phyloP scores from a whole-genome alignment of 2,888 invertebrate species.

The Cosmia trapezina region DNA sequence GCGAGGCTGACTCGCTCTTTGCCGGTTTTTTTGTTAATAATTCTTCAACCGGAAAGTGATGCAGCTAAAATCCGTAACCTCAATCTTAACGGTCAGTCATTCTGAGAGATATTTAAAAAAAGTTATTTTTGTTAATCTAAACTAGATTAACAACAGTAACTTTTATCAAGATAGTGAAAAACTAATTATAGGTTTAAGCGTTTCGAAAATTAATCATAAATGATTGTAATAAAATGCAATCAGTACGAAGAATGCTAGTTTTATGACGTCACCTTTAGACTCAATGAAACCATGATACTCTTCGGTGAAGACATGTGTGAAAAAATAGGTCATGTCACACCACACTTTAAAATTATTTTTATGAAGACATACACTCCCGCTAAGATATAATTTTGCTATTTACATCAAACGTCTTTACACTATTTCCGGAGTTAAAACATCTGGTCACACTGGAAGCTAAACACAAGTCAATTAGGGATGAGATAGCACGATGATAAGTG shows the following conservation, averaged over 20 bases:
- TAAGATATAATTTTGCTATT: conserved; percentile 31
- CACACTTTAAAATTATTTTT: conserved; percentile 26
- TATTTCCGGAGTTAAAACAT: conserved; percentile 42
- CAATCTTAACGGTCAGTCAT: conserved; percentile 1
- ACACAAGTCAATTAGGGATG: background rate
- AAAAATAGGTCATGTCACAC: conserved; percentile 51
- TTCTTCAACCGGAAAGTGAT: background rate
- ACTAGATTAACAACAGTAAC: too few species aligned
- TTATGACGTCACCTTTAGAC: too few species aligned
- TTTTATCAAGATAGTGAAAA: background rate
- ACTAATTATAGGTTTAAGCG: background rate
- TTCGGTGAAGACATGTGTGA: background rate
- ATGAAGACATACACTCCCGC: conserved; percentile 47
- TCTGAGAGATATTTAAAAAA: conserved; percentile 5
- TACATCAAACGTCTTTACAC: conserved; percentile 7
- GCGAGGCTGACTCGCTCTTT: background rate
- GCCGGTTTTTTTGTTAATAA: background rate
- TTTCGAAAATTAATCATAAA: background rate
- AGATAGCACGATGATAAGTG: too few species aligned
- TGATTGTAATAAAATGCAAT: background rate
- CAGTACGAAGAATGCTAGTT: background rate
- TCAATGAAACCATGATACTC: background rate
- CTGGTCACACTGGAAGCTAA: conserved; percentile 9
- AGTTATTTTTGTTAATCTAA: background rate
- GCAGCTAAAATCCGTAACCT: conserved; percentile 11